Conservation (phyloP, 2,888 invertebrate species). For the Drepana falcataria region DNA sequence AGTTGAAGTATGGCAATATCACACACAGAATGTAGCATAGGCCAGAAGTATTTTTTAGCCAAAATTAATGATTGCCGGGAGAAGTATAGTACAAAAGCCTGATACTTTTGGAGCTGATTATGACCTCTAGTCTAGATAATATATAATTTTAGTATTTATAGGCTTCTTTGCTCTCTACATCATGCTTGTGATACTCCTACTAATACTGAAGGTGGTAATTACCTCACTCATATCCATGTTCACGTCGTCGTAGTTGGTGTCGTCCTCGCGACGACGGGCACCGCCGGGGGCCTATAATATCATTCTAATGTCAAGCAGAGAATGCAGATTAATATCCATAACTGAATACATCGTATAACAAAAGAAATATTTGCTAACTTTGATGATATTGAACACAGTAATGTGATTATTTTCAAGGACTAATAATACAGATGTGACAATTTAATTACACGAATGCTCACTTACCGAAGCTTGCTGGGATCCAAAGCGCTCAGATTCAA, state of each 20-base stretch:
- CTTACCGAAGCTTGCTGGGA: slow-evolving; percentile 55
- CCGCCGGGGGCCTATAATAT: slow-evolving; percentile 69
- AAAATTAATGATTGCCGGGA: neutral
- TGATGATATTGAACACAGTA: too few species aligned
- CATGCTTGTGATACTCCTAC: slow-evolving; percentile 10
- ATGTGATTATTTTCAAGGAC: too few species aligned
- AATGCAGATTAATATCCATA: slow-evolving; percentile 71
- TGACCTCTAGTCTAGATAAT: too few species aligned
- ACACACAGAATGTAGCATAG: neutral
- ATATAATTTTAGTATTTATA: neutral
- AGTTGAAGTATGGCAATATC: neutral
- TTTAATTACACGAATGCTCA: slow-evolving; percentile 5
- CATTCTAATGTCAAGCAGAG: slow-evolving; percentile 81
- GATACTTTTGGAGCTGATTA: too few species aligned
- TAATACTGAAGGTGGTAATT: slow-evolving; percentile 34
- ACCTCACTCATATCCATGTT: slow-evolving; percentile 90
- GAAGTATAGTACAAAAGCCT: too few species aligned
- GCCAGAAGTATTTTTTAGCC: neutral
- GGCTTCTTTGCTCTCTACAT: slow-evolving; percentile 3
- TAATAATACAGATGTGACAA: too few species aligned
- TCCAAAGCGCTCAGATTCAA: slow-evolving; percentile 68
- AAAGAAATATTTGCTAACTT: too few species aligned
- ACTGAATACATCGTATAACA: slow-evolving; percentile 19
- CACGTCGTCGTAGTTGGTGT: slow-evolving; percentile 86
- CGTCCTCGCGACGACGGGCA: slow-evolving; percentile 68